Percentiles rank a stretch among this genome's conserved stretches.
Evolutionary conservation across 2,797 vertebrate genomes (phyloP).

Genomic region (Telmatherina bonti): DNA sequence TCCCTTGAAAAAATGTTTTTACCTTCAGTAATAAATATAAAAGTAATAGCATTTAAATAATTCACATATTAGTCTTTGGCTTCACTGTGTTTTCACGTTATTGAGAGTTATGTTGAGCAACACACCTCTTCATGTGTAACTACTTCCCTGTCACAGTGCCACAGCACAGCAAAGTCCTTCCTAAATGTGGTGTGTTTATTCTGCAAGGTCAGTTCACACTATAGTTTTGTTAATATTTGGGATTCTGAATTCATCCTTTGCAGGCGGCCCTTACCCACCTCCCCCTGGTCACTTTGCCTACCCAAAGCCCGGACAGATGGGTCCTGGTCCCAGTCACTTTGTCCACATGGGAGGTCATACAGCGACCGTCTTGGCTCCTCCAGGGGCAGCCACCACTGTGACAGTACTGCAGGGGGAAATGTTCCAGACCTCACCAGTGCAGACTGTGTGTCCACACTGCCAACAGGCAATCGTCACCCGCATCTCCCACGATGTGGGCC

Average conservation of each 20-base stretch:
- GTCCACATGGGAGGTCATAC: conserved; percentile 88
- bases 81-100: no score
- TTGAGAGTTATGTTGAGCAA: no score
- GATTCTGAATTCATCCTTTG: neutral
- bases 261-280: conserved; percentile 75
- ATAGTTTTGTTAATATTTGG: neutral
- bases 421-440: conserved; percentile 93
- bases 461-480: conserved; percentile 97
- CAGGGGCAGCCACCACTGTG: conserved; percentile 91
- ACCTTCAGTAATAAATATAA: no score
- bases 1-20: no score
- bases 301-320: conserved; percentile 78
- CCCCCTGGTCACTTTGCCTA: conserved; percentile 80
- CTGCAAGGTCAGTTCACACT: neutral
- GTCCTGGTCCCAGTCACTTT: conserved; percentile 82
- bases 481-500: conserved; percentile 93
- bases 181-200: neutral
- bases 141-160: neutral
- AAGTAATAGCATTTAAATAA: no score
- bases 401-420: conserved; percentile 97
- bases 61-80: no score
- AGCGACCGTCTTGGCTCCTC: conserved; percentile 90
- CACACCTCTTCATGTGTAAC: neutral
- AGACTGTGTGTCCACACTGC: conserved; percentile 98
- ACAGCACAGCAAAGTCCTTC: neutral